Evolutionary conservation across 2,113 vertebrate genomes (phyloP).

Genomic region (Callopanchax toddi): DNA sequence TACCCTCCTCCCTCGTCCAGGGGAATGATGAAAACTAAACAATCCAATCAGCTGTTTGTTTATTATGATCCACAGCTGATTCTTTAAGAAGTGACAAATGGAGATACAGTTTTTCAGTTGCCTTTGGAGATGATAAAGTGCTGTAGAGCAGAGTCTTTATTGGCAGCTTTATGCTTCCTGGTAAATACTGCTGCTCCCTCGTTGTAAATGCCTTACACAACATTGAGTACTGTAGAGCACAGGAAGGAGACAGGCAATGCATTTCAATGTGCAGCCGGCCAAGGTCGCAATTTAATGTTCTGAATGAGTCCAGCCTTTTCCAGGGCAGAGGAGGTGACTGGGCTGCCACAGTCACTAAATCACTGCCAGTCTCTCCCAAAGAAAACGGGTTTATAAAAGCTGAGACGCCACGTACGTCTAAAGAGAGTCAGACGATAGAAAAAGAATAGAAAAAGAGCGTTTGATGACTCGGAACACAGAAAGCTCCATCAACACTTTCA

Average conservation of each 20-base stretch:
- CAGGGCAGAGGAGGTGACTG: slow-evolving; percentile 48
- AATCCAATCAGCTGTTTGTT: slow-evolving; percentile 41
- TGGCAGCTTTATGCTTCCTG: slow-evolving; percentile 56
- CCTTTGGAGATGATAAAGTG: slow-evolving; percentile 49
- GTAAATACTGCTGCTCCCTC: slow-evolving; percentile 49
- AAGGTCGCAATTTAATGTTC: slow-evolving; percentile 60
- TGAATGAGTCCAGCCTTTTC: slow-evolving; percentile 48
- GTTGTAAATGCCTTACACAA: slow-evolving; percentile 55
- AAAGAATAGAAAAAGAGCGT: slow-evolving; percentile 11
- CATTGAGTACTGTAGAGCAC: slow-evolving; percentile 21
- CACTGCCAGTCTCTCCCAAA: slow-evolving; percentile 22
- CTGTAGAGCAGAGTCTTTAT: slow-evolving; percentile 36
- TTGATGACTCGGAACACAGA: slow-evolving; percentile 39
- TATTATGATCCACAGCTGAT: slow-evolving; percentile 35
- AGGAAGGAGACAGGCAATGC: slow-evolving; percentile 38
- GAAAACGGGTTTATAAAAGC: slow-evolving; percentile 50
- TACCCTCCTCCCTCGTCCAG: slow-evolving; percentile 4
- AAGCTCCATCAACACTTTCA: slow-evolving; percentile 28
- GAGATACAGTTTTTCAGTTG: slow-evolving; percentile 51
- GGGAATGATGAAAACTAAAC: slow-evolving; percentile 42
- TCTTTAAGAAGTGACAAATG: slow-evolving; percentile 37
- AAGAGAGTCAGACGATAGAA: slow-evolving; percentile 14
- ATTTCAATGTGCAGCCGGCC: slow-evolving; percentile 61
- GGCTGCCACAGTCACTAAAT: slow-evolving; percentile 42
- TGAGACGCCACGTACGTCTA: slow-evolving; percentile 6